phyloP scores from a whole-genome alignment of 2,797 vertebrate genomes.

The Acanthopagrus latus region DNA sequence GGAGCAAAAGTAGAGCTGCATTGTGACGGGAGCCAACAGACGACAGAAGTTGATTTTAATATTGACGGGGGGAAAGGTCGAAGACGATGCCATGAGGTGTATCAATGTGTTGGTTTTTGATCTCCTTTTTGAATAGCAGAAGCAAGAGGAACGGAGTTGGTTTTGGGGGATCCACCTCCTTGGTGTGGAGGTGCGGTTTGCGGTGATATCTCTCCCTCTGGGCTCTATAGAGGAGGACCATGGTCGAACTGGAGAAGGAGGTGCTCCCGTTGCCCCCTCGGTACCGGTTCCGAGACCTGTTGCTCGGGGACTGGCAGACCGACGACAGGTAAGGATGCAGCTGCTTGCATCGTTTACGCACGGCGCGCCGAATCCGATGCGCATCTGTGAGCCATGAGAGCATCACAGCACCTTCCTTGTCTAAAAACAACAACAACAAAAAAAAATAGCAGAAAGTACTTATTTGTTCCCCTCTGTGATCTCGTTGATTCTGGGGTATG shows the following conservation, averaged over 20 bases:
- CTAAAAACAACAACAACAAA: no score
- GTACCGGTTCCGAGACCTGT: constrained; percentile 91
- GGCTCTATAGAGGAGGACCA: constrained; percentile 71
- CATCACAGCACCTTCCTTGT: neutral
- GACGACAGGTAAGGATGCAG: constrained; percentile 86
- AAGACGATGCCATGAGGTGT: constrained; percentile 62
- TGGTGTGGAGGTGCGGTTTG: constrained; percentile 62
- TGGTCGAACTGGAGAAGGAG: constrained; percentile 89
- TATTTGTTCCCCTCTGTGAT: constrained; percentile 7
- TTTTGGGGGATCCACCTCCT: constrained; percentile 51
- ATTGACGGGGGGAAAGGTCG: constrained; percentile 12
- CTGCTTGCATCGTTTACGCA: constrained; percentile 70
- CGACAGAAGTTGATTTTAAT: constrained; percentile 39
- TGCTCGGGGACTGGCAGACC: constrained; percentile 90
- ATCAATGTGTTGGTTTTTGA: constrained; percentile 48
- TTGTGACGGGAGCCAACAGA: constrained; percentile 21
- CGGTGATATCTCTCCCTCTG: constrained; percentile 59
- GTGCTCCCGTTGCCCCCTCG: constrained; percentile 89
- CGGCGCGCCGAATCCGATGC: constrained; percentile 61
- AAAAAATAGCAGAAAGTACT: constrained; percentile 3
- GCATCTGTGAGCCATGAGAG: constrained; percentile 45
- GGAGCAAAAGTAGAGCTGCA: constrained; percentile 56
- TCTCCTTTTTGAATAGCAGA: constrained; percentile 69
- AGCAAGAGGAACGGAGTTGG: constrained; percentile 62
- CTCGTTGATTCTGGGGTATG: neutral